phyloP scores from a whole-genome alignment of 2,888 invertebrate species.

The Rhyacophila evoluta region DNA sequence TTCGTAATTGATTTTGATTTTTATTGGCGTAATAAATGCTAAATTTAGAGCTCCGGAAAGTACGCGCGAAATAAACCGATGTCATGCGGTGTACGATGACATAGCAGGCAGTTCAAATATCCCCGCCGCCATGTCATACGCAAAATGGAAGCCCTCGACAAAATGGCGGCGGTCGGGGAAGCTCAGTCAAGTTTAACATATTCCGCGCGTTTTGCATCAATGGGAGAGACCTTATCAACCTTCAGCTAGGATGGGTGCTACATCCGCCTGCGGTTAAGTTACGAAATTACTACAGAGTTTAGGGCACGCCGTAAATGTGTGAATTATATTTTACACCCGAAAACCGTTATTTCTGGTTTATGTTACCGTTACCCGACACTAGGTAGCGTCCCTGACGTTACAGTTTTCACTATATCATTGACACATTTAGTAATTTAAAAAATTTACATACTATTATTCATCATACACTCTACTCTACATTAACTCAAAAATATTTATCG shows the following conservation, averaged over 20 bases:
- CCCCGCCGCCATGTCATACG: background rate
- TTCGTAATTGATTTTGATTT: too few relatives aligned
- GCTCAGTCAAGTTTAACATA: constrained; percentile 10
- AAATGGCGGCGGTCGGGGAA: background rate
- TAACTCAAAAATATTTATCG: background rate
- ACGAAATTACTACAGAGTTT: background rate
- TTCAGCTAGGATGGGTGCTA: background rate
- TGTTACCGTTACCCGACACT: background rate
- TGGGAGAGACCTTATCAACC: background rate
- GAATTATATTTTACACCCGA: constrained; percentile 12
- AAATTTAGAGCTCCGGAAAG: background rate
- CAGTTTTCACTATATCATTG: too few relatives aligned
- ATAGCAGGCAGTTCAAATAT: background rate
- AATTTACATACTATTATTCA: too few relatives aligned
- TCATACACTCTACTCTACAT: too few relatives aligned
- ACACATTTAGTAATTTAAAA: too few relatives aligned
- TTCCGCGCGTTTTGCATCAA: background rate
- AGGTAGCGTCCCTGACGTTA: background rate
- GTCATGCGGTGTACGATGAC: background rate
- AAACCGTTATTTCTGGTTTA: constrained; percentile 13
- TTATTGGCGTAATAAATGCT: too few relatives aligned
- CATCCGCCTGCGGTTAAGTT: constrained; percentile 2
- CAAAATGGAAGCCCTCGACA: constrained; percentile 9
- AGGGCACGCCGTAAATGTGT: background rate
- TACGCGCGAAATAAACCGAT: background rate